These are phyloP conservation scores for Ceratina australensis DNA, from an alignment of 1,140 invertebrate genomes.

Conservation along the genomic window DNA sequence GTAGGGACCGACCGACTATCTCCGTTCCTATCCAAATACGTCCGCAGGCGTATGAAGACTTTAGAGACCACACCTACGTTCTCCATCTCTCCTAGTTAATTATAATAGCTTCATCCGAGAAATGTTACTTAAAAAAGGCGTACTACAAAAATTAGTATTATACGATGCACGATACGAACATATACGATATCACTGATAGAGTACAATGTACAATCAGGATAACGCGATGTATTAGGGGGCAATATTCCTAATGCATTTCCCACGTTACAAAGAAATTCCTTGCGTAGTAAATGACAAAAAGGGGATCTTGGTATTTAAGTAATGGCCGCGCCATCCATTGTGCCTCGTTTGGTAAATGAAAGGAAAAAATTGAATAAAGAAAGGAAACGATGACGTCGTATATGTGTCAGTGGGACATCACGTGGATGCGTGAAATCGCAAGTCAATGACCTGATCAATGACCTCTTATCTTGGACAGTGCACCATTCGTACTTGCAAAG, in stretches of 20 bases:
- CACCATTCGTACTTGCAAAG: slow-evolving; percentile 15
- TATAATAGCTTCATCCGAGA: neutral
- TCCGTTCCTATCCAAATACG: slow-evolving; percentile 74
- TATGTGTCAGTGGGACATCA: slow-evolving; percentile 75
- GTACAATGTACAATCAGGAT: slow-evolving; percentile 6
- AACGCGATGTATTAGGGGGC: neutral
- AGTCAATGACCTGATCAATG: slow-evolving; percentile 73
- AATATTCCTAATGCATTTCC: neutral
- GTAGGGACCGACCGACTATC: slow-evolving; percentile 55
- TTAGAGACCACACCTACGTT: slow-evolving; percentile 69
- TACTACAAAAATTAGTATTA: neutral
- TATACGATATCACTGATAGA: too few species aligned
- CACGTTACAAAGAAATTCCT: slow-evolving; percentile 41
- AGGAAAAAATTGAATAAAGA: slow-evolving; percentile 48
- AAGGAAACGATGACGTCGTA: slow-evolving; percentile 65
- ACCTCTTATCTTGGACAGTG: slow-evolving; percentile 52
- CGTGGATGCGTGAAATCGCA: slow-evolving; percentile 73
- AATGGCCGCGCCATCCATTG: slow-evolving; percentile 3
- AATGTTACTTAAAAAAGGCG: slow-evolving; percentile 33
- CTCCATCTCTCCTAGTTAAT: slow-evolving; percentile 29
- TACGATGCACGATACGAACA: too few species aligned
- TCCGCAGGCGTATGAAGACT: slow-evolving; percentile 56
- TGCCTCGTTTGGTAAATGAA: slow-evolving; percentile 23
- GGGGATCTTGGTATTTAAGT: slow-evolving; percentile 4
- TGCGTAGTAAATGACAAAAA: neutral